Conservation (phyloP, 2,113 vertebrate genomes). For the Tonatia bakeri region DNA sequence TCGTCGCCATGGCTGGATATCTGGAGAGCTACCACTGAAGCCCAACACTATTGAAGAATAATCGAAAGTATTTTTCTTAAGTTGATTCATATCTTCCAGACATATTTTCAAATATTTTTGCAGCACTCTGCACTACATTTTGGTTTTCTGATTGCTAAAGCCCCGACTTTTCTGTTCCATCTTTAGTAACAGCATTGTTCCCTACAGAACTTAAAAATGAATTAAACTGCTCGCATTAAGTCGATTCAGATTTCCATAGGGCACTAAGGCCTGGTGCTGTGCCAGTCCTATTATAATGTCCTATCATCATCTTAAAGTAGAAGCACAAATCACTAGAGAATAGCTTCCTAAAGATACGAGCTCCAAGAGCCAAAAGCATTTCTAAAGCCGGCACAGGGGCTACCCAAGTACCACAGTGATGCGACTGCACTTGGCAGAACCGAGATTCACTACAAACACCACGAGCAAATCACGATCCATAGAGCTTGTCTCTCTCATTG, state of each 20-base stretch:
- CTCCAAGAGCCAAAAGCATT: background rate
- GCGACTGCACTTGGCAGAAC: background rate
- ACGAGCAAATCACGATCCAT: background rate
- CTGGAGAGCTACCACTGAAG: background rate
- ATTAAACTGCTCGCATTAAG: background rate
- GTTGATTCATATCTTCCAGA: background rate
- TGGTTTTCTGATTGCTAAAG: background rate
- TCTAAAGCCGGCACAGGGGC: background rate
- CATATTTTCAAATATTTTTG: background rate
- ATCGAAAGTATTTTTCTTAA: background rate
- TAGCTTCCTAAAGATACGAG: background rate
- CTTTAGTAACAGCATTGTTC: background rate
- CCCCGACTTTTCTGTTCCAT: background rate
- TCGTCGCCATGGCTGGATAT: background rate
- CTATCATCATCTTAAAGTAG: slow-evolving; percentile 30
- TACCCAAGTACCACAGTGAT: background rate
- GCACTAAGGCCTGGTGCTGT: slow-evolving; percentile 1
- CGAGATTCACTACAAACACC: background rate
- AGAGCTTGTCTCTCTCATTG: background rate
- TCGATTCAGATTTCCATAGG: background rate
- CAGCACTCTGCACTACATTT: background rate
- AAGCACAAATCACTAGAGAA: slow-evolving; percentile 9
- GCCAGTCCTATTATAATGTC: slow-evolving; percentile 38
- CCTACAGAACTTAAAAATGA: background rate
- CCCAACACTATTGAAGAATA: background rate